Evolutionary conservation across 2,888 invertebrate species (phyloP), one percentile per base, ranked within the genome.

Genomic region (Drosophila mulleri): DNA sequence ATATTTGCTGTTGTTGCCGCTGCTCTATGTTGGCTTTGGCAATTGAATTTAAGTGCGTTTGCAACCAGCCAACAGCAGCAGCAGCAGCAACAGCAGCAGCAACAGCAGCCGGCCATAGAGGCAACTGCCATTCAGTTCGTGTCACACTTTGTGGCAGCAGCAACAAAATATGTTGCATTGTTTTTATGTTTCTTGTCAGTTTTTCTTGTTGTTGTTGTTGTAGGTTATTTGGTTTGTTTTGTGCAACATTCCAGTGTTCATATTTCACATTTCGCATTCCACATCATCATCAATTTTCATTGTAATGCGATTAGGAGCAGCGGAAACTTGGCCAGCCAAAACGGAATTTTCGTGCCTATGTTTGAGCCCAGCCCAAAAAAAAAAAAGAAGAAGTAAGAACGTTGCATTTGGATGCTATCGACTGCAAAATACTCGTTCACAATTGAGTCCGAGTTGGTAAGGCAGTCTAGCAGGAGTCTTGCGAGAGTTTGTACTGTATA

Each of bases 281-380:
- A 61, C 69, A 80, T 75, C 88, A 84, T 84, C 85, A 86, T 86
- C 90, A 86, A 86, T 86, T 86, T 90, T 87, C 86, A 86, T 86
- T 86, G 90, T 86, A 90, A 90, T 84, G 82, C 87, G 89, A 86
- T 86, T 90, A 90, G 90, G 45, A 50, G 32, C 45, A 35, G 37
- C 65, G 72, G 73, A 67, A 80, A 64, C 63, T 76, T 66, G 64
- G 44, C 70, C 67, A 67, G 82, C 61, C 75, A 23, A 53, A 73
- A 66, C 82, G 84, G 75, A 32, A 82, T 78, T 83, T 86, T 87
- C 74, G 82, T 75, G 78, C 83, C 83, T 83, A 83, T 83, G n/a
- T 83, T 86, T 53, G 58, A 44, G 32, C 32, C 11, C 32, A 11
- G 18, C 3, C 8, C 14, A 14, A 45, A 14, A 44, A 44, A 20